Evolutionary conservation across 2,888 invertebrate genomes (phyloP).

Genomic region (Lypha dubia): DNA sequence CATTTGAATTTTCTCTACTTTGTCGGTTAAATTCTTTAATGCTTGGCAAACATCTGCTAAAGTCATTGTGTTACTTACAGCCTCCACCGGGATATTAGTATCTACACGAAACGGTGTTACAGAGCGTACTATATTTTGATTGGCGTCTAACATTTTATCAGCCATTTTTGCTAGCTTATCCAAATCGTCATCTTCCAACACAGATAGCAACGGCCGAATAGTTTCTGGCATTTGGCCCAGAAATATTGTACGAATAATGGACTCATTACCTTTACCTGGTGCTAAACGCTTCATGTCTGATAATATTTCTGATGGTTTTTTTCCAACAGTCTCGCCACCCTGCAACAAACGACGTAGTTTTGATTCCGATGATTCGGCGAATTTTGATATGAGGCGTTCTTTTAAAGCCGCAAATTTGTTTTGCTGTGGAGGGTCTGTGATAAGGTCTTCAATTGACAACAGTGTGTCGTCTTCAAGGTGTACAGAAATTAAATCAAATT

Average conservation of each 20-base stretch:
- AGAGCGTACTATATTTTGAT: constrained; percentile 21
- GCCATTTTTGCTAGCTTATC: constrained; percentile 65
- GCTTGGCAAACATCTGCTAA: too few relatives aligned
- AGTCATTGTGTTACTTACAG: too few relatives aligned
- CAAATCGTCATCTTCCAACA: constrained; percentile 32
- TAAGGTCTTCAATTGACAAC: constrained; percentile 52
- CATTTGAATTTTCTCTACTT: too few relatives aligned
- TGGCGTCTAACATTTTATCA: constrained; percentile 64
- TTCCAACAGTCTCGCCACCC: constrained; percentile 51
- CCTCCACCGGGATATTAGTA: too few relatives aligned
- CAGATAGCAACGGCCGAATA: constrained; percentile 58
- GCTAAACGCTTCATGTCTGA: constrained; percentile 63
- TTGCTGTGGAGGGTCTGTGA: constrained; percentile 61
- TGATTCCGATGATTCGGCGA: constrained; percentile 15
- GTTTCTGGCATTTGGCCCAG: constrained; percentile 65
- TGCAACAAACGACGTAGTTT: constrained; percentile 46
- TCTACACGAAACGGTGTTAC: too few relatives aligned
- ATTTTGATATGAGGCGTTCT: constrained; percentile 21
- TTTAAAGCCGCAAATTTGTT: background rate
- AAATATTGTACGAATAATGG: constrained; percentile 60
- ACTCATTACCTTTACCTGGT: constrained; percentile 34
- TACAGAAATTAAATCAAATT: background rate
- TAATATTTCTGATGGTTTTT: constrained; percentile 66
- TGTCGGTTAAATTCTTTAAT: too few relatives aligned
- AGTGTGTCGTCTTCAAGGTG: constrained; percentile 42